Evolutionary conservation across 2,113 vertebrate species (phyloP).

Genomic region (Myocastor coypus): DNA sequence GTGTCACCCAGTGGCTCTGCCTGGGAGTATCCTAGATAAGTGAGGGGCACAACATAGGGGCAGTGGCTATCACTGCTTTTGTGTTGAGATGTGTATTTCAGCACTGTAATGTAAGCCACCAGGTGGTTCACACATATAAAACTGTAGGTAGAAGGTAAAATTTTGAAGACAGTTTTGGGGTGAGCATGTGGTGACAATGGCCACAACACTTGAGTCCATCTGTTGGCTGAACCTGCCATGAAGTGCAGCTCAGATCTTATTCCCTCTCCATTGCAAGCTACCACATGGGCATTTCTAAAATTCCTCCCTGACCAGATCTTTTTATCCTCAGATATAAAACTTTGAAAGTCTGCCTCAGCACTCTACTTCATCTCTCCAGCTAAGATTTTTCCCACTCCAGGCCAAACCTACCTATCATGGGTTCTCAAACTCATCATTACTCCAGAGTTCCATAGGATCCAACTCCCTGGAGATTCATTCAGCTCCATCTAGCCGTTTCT

Average conservation of each 20-base stretch:
- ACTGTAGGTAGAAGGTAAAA: neutral
- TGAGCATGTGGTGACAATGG: neutral
- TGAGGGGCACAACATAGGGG: neutral
- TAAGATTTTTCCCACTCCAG: neutral
- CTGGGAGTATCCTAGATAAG: neutral
- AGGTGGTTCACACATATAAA: neutral
- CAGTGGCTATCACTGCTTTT: neutral
- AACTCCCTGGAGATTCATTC: neutral
- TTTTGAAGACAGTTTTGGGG: neutral
- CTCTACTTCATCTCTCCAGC: neutral
- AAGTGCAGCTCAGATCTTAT: neutral
- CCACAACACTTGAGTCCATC: neutral
- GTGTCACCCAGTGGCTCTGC: neutral
- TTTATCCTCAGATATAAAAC: neutral
- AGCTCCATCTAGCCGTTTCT: too few species aligned
- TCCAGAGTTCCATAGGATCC: neutral
- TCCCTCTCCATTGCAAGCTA: too few species aligned
- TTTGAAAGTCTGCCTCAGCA: neutral
- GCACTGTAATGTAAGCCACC: too few species aligned
- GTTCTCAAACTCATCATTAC: neutral
- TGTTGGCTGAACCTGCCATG: rapidly evolving
- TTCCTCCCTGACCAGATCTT: neutral
- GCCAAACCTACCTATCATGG: too few species aligned
- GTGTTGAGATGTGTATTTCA: too few species aligned
- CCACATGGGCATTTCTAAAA: neutral